Base-by-base conservation (phyloP, 1,140 invertebrate species). In the Argopecten irradians region DNA sequence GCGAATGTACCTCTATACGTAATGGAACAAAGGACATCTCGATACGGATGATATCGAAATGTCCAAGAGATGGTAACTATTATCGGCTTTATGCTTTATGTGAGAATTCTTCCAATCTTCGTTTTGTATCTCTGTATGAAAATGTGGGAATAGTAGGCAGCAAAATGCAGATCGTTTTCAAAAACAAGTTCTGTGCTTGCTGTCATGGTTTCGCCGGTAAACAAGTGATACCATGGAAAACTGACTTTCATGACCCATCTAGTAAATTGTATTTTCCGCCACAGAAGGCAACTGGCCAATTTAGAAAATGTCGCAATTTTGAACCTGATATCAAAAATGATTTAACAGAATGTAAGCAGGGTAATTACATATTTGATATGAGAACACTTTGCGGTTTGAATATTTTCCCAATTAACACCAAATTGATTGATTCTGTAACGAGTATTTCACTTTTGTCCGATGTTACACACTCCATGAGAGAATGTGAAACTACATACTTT, bases 101-200 rank as follows among this genome's bases (percentile, higher is more conserved):
- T 28, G 55, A 28, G 0, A 7, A 28, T 71, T 71, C 14, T 71
- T 16, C n/a, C 55, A 22, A 71, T 71, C 22, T 71, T 71, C 55
- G 22, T 11, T 71, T 71, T 28, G 55, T 71, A 16, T 28, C 55
- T 71, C 43, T 46, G 14, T 2, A 16, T 16, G 28, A 71, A n/a
- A 0, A 71, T n/a, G 55, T 71, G 1, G 28, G 0, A 3, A 5
- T 71, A 28, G 55, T 28, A 3, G n/a, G 28, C n/a, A 71, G 16
- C 8, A 71, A 28, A 71, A n/a, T 28, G 8, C 55, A 71, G 22
- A 71, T 71, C 28, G 22, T 71, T 1, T 71, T 71, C 55, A 71
- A 71, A 71, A 71, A 71, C n/a, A 71, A 71, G 55, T 71, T 28
- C 55, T 71, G 55, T 71, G 55, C 55, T 71, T n/a, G n/a, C 7